Conservation (phyloP, 64 coral and sea anemone species). For the Platygyra sinensis region DNA sequence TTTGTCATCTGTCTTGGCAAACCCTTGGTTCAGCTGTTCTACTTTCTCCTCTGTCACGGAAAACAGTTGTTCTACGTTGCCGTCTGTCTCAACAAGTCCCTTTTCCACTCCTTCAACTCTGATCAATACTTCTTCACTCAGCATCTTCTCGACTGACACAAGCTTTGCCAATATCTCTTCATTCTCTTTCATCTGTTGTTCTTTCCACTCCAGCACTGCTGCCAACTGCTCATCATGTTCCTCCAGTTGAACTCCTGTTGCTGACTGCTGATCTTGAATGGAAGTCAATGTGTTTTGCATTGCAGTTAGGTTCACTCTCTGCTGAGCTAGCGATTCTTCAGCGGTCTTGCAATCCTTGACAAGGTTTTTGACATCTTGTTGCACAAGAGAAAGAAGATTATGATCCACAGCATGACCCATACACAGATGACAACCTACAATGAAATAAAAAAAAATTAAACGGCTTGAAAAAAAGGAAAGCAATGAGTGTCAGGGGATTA, state of each 20-base stretch:
- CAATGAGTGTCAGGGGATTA: no score
- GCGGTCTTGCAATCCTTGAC: neutral
- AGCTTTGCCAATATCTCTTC: neutral
- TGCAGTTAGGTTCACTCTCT: neutral
- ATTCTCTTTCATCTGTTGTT: neutral
- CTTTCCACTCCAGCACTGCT: neutral
- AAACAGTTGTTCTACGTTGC: no score
- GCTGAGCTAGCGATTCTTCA: neutral
- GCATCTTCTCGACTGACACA: neutral
- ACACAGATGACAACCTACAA: neutral
- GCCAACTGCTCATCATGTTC: neutral
- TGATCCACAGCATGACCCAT: no score
- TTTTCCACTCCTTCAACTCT: neutral
- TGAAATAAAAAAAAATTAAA: neutral
- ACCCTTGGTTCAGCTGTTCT: no score
- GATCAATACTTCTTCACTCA: neutral
- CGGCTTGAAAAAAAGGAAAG: no score
- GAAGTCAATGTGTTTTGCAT: neutral
- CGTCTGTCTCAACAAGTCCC: no score
- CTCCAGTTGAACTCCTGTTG: neutral
- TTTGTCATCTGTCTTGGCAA: no score
- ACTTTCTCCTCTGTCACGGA: no score
- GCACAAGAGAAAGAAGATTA: neutral
- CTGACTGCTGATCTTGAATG: neutral
- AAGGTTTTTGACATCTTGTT: neutral